Conservation (phyloP, 2,113 vertebrate species). For the Pipa parva region DNA sequence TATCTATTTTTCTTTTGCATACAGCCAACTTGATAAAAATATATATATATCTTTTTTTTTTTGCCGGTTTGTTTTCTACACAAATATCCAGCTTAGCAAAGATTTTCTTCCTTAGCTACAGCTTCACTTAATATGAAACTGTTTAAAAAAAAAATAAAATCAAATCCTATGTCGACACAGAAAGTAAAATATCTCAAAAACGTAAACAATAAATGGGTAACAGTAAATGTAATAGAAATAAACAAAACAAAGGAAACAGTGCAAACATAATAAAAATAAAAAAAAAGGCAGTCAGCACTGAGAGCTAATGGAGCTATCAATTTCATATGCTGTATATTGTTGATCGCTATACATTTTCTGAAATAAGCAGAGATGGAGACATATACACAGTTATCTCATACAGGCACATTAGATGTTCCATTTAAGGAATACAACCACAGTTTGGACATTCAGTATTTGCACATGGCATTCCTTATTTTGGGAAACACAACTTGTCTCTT, state of each 20-base stretch:
- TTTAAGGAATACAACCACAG: constrained; percentile 65
- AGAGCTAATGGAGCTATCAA: constrained; percentile 52
- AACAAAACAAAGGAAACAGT: constrained; percentile 59
- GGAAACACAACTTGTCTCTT: constrained; percentile 42
- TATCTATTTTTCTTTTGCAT: constrained; percentile 58
- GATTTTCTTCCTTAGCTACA: constrained; percentile 57
- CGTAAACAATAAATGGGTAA: constrained; percentile 45
- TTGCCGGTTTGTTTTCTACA: constrained; percentile 49
- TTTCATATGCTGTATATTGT: constrained; percentile 60
- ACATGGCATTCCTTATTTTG: constrained; percentile 59
- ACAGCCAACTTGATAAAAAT: constrained; percentile 62
- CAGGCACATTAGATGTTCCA: constrained; percentile 75
- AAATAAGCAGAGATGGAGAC: constrained; percentile 70
- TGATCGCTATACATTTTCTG: constrained; percentile 56
- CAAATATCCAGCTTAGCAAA: constrained; percentile 55
- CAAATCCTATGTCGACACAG: constrained; percentile 50
- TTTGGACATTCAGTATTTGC: constrained; percentile 66
- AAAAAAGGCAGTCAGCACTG: constrained; percentile 63
- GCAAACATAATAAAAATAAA: constrained; percentile 53
- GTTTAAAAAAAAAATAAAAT: constrained; percentile 54
- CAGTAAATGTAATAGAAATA: constrained; percentile 53
- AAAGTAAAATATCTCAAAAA: constrained; percentile 63
- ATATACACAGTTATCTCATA: constrained; percentile 76
- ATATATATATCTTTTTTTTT: no score
- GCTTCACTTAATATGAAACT: constrained; percentile 68